Conservation (phyloP, 2,888 invertebrate genomes). For the Sarcophaga rosellei region DNA sequence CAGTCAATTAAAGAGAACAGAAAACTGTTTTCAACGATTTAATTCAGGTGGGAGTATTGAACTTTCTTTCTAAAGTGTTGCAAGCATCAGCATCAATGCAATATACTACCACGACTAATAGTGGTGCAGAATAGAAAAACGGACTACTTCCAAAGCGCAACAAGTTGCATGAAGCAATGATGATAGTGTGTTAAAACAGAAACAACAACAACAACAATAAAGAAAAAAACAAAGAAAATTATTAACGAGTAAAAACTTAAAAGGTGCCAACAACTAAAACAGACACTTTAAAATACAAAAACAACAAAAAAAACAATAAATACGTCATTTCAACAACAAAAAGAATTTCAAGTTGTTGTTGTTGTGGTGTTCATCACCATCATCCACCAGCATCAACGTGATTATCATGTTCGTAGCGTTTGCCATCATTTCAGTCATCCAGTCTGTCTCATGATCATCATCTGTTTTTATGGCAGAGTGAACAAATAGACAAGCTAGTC, state of each 20-base stretch:
- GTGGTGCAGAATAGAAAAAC: neutral
- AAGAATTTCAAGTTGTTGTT: slow-evolving; percentile 6
- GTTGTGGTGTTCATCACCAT: slow-evolving; percentile 24
- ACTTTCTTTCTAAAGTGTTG: too few species aligned
- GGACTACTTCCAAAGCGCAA: slow-evolving; percentile 30
- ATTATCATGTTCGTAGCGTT: neutral
- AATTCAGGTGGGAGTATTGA: too few species aligned
- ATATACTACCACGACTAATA: too few species aligned
- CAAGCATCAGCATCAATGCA: too few species aligned
- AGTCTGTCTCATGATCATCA: slow-evolving; percentile 10
- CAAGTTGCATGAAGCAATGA: slow-evolving; percentile 36
- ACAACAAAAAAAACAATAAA: slow-evolving; percentile 36
- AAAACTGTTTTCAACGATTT: too few species aligned
- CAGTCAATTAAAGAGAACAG: too few species aligned
- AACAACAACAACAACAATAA: neutral
- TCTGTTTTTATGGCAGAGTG: slow-evolving; percentile 50
- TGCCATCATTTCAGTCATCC: slow-evolving; percentile 11
- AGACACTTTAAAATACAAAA: slow-evolving; percentile 61
- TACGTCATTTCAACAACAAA: slow-evolving; percentile 42
- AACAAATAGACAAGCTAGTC: slow-evolving; percentile 60
- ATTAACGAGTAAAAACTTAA: slow-evolving; percentile 62
- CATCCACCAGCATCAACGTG: slow-evolving; percentile 27
- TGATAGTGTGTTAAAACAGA: neutral
- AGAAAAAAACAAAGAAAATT: slow-evolving; percentile 27
- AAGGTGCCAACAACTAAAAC: slow-evolving; percentile 67